phyloP scores from a whole-genome alignment of 1,140 invertebrate genomes.

The Telenomus remus region DNA sequence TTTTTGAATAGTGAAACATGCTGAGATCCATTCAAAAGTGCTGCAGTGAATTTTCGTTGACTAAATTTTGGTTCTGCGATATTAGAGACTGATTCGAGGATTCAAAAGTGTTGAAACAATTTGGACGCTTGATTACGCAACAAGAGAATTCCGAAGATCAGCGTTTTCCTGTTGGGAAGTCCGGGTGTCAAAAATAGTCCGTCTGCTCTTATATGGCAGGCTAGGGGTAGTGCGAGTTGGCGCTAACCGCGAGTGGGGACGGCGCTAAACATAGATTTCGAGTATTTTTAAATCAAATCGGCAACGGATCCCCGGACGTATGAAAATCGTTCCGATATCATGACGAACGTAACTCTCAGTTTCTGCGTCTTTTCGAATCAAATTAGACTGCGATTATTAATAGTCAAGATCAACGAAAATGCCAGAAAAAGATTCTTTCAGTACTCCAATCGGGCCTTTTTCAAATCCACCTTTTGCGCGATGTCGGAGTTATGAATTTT shows the following conservation, averaged over 20 bases:
- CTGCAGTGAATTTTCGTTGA: too few species aligned
- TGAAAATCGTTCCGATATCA: constrained; percentile 33
- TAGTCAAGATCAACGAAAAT: constrained; percentile 20
- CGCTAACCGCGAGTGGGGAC: constrained; percentile 58
- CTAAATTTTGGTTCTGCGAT: too few species aligned
- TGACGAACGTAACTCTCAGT: constrained; percentile 24
- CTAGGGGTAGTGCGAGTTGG: constrained; percentile 69
- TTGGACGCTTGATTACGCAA: constrained; percentile 46
- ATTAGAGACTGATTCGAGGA: too few species aligned
- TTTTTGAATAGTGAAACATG: background rate
- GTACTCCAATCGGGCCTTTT: background rate
- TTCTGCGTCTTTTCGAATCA: constrained; percentile 10
- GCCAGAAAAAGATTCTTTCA: constrained; percentile 10
- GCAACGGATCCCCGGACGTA: constrained; percentile 37
- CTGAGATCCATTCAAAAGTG: constrained; percentile 9
- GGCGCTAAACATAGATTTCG: constrained; percentile 66
- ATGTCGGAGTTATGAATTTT: constrained; percentile 35
- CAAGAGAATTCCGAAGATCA: constrained; percentile 28
- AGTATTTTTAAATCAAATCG: constrained; percentile 69
- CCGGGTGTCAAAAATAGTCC: constrained; percentile 71
- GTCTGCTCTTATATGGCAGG: constrained; percentile 73
- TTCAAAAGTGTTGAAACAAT: background rate
- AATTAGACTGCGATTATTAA: constrained; percentile 15
- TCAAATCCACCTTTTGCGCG: background rate
- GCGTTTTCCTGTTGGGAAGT: constrained; percentile 54